A percentile compares a stretch with the other conserved stretches of the same genome.
These are phyloP conservation scores for Allophyes oxyacanthae DNA, from an alignment of 2,888 invertebrate species.

Conservation along the genomic window DNA sequence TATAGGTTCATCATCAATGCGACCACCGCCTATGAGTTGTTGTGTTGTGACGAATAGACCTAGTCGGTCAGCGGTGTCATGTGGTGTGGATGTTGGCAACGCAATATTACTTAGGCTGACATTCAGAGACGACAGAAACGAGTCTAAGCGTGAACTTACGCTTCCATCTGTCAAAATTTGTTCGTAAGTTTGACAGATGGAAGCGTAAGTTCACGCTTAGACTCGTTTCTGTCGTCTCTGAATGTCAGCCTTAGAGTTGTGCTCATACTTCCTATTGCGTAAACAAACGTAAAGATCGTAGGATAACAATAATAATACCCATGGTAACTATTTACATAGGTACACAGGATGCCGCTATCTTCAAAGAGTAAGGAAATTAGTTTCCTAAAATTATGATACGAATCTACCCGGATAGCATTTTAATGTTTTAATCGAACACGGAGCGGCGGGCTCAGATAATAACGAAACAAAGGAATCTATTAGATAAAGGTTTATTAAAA, in stretches of 20 bases:
- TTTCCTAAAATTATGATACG: constrained; percentile 40
- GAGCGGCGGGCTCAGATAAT: constrained; percentile 23
- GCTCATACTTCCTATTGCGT: not conserved
- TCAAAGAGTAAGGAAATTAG: constrained; percentile 24
- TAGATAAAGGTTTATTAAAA: constrained; percentile 40
- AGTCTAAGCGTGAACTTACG: too few relatives aligned
- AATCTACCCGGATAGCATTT: constrained; percentile 33
- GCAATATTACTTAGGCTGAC: too few relatives aligned
- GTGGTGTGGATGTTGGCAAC: too few relatives aligned
- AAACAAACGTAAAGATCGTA: constrained; percentile 10
- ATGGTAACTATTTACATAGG: constrained; percentile 31
- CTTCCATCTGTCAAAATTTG: too few relatives aligned
- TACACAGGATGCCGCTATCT: constrained; percentile 43
- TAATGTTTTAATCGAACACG: constrained; percentile 22
- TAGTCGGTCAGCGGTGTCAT: too few relatives aligned
- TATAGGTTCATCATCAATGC: too few relatives aligned
- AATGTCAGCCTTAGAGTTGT: not conserved
- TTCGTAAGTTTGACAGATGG: too few relatives aligned
- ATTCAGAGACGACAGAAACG: too few relatives aligned
- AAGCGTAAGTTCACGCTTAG: too few relatives aligned
- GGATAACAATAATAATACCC: constrained; percentile 1
- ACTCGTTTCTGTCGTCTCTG: too few relatives aligned
- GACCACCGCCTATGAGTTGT: too few relatives aligned
- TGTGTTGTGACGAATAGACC: too few relatives aligned
- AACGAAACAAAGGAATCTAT: constrained; percentile 7